Base-by-base conservation (phyloP, 1,140 invertebrate genomes). In the Macrobrachium rosenbergii region DNA sequence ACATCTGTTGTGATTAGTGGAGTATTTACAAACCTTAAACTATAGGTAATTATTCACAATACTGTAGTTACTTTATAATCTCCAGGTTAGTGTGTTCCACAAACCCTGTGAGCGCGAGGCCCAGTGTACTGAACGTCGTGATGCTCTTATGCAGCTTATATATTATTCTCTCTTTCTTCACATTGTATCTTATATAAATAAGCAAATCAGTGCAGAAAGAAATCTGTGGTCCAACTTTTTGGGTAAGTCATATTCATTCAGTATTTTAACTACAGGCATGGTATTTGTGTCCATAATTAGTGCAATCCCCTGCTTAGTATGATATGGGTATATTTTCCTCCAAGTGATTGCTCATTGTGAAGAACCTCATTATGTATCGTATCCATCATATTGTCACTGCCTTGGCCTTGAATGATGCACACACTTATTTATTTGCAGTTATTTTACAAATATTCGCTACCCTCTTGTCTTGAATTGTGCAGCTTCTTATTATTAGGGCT, bases 141-240 rank as follows among this genome's bases (percentile, higher is more conserved):
- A 90, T 82, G 88, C 91, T 5, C 78, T 91, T 14, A 87, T 89
- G 59, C 89, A 90, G 62, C 82, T 89, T 16, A 67, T 91, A 19
- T 91, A 91, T 43, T 88, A 90, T 16, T 81, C 87, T 11, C 78
- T 91, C 5, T 91, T 91, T 83, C 59, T 89, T 64, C 87, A 89
- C 52, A 85, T 91, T 16, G 88, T 91, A 2, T 17, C 23, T 6
- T 82, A 82, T 76, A 78, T 91, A 52, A 91, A 91, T 88, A 62
- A 19, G 72, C 85, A 90, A 83, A 79, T 91, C 52, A 77, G 86
- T 37, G 82, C 76, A 19, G 37, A 73, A 28, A 75, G 75, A 52
- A 82, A 58, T 72, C 52, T 78, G 17, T 89, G 77, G 77, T 77
- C 82, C 62, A 58, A 89, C 16, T 88, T 86, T 76, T 63, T 89